These are phyloP conservation scores for Megaptera novaeangliae DNA, from an alignment of 2,113 vertebrate species.

Conservation along the genomic window DNA sequence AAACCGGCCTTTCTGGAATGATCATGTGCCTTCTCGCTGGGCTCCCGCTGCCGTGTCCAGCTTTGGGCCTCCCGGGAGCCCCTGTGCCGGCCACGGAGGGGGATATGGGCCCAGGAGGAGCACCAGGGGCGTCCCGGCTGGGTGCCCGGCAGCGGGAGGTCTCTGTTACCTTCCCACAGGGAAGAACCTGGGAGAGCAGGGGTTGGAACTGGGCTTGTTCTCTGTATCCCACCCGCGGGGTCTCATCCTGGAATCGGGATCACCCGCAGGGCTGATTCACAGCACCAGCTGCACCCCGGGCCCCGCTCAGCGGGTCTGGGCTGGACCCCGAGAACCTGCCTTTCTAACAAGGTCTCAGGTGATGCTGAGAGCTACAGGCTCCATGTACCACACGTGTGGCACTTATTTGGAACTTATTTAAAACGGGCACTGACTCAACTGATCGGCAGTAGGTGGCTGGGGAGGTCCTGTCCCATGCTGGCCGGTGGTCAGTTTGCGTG, in stretches of 20 bases:
- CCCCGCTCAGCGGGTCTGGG: not conserved
- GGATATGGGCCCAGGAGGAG: too few relatives aligned
- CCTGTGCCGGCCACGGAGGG: rapidly evolving
- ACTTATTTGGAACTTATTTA: rapidly evolving
- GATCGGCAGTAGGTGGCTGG: rapidly evolving
- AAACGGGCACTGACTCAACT: rapidly evolving
- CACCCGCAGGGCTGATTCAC: rapidly evolving
- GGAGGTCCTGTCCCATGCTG: too few relatives aligned
- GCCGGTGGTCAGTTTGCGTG: rapidly evolving
- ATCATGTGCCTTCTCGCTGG: rapidly evolving
- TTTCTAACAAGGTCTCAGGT: rapidly evolving
- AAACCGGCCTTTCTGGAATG: rapidly evolving
- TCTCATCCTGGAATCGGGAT: rapidly evolving
- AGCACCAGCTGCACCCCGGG: rapidly evolving
- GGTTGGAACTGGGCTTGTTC: rapidly evolving
- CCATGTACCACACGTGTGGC: rapidly evolving
- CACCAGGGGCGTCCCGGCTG: rapidly evolving
- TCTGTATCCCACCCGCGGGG: rapidly evolving
- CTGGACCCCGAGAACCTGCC: not conserved
- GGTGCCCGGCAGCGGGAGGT: not conserved
- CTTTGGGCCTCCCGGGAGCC: rapidly evolving
- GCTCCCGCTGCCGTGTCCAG: rapidly evolving
- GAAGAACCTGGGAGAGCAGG: not conserved
- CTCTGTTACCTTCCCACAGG: not conserved
- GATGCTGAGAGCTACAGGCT: rapidly evolving